These are phyloP conservation scores for Meiosimyza decipiens DNA, from an alignment of 2,888 invertebrate species.

Conservation along the genomic window DNA sequence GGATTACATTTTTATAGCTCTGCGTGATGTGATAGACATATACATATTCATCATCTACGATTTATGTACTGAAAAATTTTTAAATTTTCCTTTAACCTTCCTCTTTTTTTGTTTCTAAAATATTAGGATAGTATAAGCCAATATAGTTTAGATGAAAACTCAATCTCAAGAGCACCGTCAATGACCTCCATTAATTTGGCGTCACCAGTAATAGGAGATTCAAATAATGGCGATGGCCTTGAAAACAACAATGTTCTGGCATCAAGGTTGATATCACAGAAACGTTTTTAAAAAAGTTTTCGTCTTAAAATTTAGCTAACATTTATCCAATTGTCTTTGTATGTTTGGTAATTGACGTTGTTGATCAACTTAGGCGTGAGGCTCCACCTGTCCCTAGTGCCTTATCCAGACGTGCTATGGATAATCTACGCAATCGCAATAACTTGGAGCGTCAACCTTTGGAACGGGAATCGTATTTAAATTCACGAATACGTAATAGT, in stretches of 20 bases:
- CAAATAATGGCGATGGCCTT: too few species aligned
- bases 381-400: constrained; percentile 44
- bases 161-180: constrained; percentile 51
- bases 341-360: not conserved
- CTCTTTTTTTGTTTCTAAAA: too few species aligned
- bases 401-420: constrained; percentile 49
- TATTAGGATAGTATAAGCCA: constrained; percentile 54
- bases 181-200: constrained; percentile 47
- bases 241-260: too few species aligned
- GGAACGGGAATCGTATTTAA: constrained; percentile 11
- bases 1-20: too few species aligned
- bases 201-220: constrained; percentile 20
- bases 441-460: constrained; percentile 38
- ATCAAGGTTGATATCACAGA: constrained; percentile 12
- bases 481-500: constrained; percentile 3
- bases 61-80: too few species aligned
- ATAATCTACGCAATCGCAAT: constrained; percentile 47
- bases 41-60: too few species aligned
- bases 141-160: constrained; percentile 52
- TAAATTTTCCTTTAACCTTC: too few species aligned
- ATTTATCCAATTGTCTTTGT: constrained; percentile 4
- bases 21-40: too few species aligned
- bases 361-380: constrained; percentile 31
- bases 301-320: constrained; percentile 7
- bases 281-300: constrained; percentile 33